phyloP scores from a whole-genome alignment of 2,113 vertebrate species.

The Oryzias melastigma region DNA sequence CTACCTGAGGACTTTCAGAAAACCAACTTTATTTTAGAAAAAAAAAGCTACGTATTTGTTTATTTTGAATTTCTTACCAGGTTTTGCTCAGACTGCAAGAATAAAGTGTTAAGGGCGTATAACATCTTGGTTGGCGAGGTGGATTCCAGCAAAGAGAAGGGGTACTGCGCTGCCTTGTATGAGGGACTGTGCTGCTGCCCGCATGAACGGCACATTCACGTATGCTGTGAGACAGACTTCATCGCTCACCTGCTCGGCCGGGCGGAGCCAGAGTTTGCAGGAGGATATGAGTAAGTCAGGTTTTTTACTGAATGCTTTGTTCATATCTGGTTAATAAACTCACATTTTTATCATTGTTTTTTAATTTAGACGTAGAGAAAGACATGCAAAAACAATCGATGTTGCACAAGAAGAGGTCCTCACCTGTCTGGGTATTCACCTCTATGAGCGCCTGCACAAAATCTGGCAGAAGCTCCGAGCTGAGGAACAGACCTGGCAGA shows the following conservation, averaged over 20 bases:
- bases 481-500: constrained; percentile 97
- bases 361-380: constrained; percentile 85
- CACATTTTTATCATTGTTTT: background rate
- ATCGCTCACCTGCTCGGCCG: constrained; percentile 93
- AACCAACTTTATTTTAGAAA: background rate
- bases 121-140: constrained; percentile 95
- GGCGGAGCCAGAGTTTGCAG: constrained; percentile 95
- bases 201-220: constrained; percentile 92
- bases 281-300: constrained; percentile 89
- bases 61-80: constrained; percentile 57
- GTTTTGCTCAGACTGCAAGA: constrained; percentile 97
- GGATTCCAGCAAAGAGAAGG: constrained; percentile 95
- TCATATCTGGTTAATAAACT: background rate
- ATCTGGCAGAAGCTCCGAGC: constrained; percentile 97
- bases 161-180: constrained; percentile 92
- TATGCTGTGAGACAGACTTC: constrained; percentile 96
- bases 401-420: constrained; percentile 97
- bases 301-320: background rate
- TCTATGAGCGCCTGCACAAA: constrained; percentile 92
- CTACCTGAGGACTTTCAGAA: background rate
- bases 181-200: constrained; percentile 95
- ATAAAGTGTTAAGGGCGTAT: constrained; percentile 93
- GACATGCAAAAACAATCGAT: constrained; percentile 97
- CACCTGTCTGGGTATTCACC: constrained; percentile 95
- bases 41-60: too few relatives aligned